phyloP scores from a whole-genome alignment of 2,113 vertebrate genomes.

The Pyrgilauda ruficollis region DNA sequence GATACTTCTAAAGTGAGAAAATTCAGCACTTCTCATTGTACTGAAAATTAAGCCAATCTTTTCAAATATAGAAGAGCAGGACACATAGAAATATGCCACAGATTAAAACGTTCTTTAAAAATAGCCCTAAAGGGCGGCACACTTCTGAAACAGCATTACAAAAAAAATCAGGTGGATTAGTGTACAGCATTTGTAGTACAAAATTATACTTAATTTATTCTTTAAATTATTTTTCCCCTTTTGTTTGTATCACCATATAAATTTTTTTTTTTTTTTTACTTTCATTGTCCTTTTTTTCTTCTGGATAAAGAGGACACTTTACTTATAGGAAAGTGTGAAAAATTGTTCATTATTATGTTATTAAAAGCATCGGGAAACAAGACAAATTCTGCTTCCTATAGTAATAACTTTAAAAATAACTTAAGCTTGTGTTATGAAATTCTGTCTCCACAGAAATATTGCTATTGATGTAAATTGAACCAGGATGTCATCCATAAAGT shows the following conservation, averaged over 20 bases:
- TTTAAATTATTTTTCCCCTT: background rate
- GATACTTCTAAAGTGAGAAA: background rate
- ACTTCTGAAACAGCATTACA: background rate
- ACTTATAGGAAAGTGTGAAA: background rate
- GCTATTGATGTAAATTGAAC: background rate
- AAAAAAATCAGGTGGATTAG: background rate
- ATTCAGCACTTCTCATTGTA: background rate
- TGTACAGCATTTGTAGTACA: background rate
- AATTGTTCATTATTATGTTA: background rate
- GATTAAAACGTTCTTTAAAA: background rate
- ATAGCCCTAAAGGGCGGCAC: background rate
- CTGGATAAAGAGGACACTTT: background rate
- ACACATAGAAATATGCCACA: background rate
- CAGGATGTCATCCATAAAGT: slow-evolving; percentile 9
- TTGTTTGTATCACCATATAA: background rate
- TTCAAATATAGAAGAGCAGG: background rate
- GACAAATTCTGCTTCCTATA: background rate
- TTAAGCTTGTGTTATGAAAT: background rate
- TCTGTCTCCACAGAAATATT: background rate
- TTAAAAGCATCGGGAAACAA: background rate
- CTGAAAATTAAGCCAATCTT: background rate
- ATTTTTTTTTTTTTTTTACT: background rate
- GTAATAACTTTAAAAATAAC: slow-evolving; percentile 21
- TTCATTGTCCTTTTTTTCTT: background rate
- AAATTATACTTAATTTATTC: background rate